These are phyloP conservation scores for Ranitomeya variabilis DNA, from an alignment of 2,113 vertebrate genomes.

Conservation along the genomic window DNA sequence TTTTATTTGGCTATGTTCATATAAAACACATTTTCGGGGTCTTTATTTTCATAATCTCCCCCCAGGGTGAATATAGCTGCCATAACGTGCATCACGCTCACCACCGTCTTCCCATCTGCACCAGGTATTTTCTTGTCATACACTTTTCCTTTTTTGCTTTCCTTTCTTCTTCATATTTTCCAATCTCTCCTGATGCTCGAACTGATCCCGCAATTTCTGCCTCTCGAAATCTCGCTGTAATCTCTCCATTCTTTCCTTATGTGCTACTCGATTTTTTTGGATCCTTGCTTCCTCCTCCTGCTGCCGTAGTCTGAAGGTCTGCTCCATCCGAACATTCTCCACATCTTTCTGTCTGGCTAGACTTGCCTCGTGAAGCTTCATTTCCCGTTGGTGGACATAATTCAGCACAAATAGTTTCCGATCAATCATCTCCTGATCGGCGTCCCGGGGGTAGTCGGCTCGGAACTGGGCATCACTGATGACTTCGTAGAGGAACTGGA, in stretches of 20 bases:
- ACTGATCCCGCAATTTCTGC: neutral
- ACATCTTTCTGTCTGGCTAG: neutral
- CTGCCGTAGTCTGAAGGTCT: neutral
- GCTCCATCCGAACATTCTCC: neutral
- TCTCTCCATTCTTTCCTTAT: neutral
- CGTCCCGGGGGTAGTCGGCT: neutral
- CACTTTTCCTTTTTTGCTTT: neutral
- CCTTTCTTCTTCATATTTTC: neutral
- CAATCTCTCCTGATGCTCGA: neutral
- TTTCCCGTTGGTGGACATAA: neutral
- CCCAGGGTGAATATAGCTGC: too few relatives aligned
- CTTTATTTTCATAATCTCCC: too few relatives aligned
- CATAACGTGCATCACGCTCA: too few relatives aligned
- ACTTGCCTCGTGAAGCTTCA: neutral
- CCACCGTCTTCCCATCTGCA: too few relatives aligned
- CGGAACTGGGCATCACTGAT: neutral
- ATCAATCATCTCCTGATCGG: neutral
- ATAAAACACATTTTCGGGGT: too few relatives aligned
- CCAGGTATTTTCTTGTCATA: neutral
- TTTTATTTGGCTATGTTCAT: too few relatives aligned
- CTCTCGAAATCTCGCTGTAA: neutral
- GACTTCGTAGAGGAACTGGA: conserved; percentile 1
- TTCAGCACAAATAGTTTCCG: neutral
- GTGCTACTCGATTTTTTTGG: neutral
- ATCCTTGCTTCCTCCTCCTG: neutral